These are phyloP conservation scores for Tragelaphus strepsiceros DNA, from an alignment of 2,113 vertebrate genomes.

Conservation along the genomic window DNA sequence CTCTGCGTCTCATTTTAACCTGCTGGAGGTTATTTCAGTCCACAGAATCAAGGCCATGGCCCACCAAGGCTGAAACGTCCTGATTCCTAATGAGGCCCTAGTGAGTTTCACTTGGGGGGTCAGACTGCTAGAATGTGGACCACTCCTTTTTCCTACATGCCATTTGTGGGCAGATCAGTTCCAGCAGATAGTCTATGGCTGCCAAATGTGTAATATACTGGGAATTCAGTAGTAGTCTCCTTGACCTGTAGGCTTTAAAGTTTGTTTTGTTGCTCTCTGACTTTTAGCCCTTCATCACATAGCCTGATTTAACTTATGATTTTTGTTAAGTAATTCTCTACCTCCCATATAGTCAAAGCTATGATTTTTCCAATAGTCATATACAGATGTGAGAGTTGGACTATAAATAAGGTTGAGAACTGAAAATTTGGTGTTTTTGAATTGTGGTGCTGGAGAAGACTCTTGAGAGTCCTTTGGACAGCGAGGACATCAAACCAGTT, in stretches of 20 bases:
- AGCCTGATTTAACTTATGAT: not conserved
- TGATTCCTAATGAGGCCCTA: constrained; percentile 50
- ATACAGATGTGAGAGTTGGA: not conserved
- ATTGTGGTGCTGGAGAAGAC: not conserved
- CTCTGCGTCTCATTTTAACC: not conserved
- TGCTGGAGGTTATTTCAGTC: constrained; percentile 60
- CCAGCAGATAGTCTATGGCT: constrained; percentile 27
- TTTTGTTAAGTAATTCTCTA: not conserved
- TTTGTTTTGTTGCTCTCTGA: constrained; percentile 54
- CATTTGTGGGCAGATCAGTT: constrained; percentile 57
- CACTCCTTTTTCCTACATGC: constrained; percentile 42
- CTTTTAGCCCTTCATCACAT: not conserved
- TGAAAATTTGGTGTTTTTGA: not conserved
- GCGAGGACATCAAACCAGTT: not conserved
- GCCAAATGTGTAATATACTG: constrained; percentile 67
- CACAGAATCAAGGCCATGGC: constrained; percentile 37
- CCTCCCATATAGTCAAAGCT: not conserved
- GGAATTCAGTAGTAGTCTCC: constrained; percentile 60
- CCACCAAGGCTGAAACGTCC: constrained; percentile 58
- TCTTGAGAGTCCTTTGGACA: not conserved
- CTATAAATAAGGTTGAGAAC: not conserved
- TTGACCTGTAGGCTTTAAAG: constrained; percentile 70
- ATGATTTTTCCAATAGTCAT: not conserved
- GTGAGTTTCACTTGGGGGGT: constrained; percentile 57
- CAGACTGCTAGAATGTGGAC: constrained; percentile 16